phyloP scores from a whole-genome alignment of 2,888 invertebrate genomes.

The Drosophila rubida region DNA sequence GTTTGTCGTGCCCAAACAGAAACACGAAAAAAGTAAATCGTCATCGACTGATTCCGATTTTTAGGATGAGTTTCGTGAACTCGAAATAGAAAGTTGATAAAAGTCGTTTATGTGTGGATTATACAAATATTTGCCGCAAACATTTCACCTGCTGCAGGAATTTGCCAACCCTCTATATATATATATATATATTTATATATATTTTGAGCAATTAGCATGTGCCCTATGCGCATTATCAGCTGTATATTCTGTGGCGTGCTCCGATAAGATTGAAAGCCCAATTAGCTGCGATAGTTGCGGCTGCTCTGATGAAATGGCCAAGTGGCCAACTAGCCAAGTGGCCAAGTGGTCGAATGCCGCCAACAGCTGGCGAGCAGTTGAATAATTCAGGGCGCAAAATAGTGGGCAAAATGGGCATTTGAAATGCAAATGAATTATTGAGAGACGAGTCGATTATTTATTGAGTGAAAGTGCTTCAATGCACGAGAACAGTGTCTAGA shows the following conservation, averaged over 20 bases:
- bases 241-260: not conserved
- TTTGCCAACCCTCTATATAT: too few relatives aligned
- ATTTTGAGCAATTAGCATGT: constrained; percentile 28
- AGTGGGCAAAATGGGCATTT: constrained; percentile 6
- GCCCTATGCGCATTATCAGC: constrained; percentile 31
- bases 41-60: not conserved
- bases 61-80: constrained; percentile 38
- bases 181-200: too few relatives aligned
- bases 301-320: constrained; percentile 14
- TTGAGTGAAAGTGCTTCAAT: constrained; percentile 8
- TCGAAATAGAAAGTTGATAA: constrained; percentile 68
- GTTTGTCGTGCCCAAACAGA: not conserved
- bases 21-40: too few relatives aligned
- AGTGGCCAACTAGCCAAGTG: constrained; percentile 7
- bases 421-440: constrained; percentile 30
- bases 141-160: constrained; percentile 14
- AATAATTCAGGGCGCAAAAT: constrained; percentile 10
- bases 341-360: not conserved
- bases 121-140: constrained; percentile 11
- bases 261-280: constrained; percentile 50
- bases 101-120: constrained; percentile 4
- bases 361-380: constrained; percentile 30
- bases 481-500: not conserved
- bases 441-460: constrained; percentile 8
- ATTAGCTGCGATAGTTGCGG: constrained; percentile 31